phyloP scores from a whole-genome alignment of 2,113 vertebrate species.

The Sorex araneus region DNA sequence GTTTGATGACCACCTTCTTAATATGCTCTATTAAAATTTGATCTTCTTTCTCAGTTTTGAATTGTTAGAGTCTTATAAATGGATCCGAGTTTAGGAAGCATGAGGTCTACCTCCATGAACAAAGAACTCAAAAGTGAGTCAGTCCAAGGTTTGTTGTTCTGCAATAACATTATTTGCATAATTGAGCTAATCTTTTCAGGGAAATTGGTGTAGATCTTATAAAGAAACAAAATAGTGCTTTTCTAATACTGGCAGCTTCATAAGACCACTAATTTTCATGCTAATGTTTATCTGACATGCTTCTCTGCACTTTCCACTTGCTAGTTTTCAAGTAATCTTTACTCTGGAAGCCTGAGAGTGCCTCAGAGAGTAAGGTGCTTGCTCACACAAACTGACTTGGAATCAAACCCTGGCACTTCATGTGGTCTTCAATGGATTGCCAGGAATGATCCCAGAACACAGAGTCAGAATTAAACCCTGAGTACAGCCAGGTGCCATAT shows the following conservation, averaged over 20 bases:
- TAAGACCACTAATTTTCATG: neutral
- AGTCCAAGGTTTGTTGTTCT: neutral
- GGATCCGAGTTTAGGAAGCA: neutral
- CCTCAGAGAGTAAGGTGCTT: too few species aligned
- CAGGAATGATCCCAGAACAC: too few species aligned
- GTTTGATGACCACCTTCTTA: too few species aligned
- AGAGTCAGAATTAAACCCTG: too few species aligned
- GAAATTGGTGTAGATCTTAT: neutral
- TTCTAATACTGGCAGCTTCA: neutral
- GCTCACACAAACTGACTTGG: too few species aligned
- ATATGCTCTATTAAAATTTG: too few species aligned
- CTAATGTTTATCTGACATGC: neutral
- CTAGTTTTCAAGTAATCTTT: neutral
- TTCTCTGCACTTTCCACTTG: constrained; percentile 4
- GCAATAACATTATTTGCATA: neutral
- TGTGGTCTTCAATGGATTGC: too few species aligned
- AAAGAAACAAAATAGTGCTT: neutral
- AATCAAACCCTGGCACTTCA: too few species aligned
- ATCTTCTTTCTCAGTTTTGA: too few species aligned
- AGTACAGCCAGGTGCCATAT: too few species aligned
- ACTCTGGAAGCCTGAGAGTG: too few species aligned
- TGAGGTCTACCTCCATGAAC: neutral
- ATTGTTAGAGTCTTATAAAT: neutral
- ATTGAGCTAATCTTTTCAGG: neutral
- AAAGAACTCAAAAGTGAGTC: neutral